Conservation (phyloP, 2,113 vertebrate genomes). For the Cettia cetti region DNA sequence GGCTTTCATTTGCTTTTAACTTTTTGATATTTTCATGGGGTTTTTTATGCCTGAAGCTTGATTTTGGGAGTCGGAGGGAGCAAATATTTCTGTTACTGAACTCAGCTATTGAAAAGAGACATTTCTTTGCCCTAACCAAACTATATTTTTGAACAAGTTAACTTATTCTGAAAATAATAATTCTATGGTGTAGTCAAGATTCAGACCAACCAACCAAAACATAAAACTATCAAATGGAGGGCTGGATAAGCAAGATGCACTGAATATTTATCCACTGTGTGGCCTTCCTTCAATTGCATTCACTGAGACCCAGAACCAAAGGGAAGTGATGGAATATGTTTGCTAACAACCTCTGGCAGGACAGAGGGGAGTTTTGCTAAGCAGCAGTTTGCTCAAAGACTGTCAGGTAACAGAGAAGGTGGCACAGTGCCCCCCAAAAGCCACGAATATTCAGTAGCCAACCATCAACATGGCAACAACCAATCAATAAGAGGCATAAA, state of each 20-base stretch:
- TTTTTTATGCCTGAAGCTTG: neutral
- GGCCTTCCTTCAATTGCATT: neutral
- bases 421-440: too few relatives aligned
- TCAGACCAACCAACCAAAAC: neutral
- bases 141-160: neutral
- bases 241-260: neutral
- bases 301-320: neutral
- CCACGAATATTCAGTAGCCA: neutral
- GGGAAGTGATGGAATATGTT: neutral
- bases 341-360: neutral
- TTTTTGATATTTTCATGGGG: neutral
- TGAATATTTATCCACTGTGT: neutral
- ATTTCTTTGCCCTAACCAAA: neutral
- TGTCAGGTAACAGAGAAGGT: neutral
- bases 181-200: neutral
- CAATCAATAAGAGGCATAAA: neutral
- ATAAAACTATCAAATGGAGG: neutral
- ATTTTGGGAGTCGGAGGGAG: neutral
- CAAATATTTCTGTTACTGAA: neutral
- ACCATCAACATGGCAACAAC: neutral
- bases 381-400: neutral
- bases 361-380: neutral
- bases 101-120: neutral
- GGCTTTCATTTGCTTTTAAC: neutral
- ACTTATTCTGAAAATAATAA: neutral